phyloP scores from a whole-genome alignment of 2,888 invertebrate genomes.

The Tridacna crocea region DNA sequence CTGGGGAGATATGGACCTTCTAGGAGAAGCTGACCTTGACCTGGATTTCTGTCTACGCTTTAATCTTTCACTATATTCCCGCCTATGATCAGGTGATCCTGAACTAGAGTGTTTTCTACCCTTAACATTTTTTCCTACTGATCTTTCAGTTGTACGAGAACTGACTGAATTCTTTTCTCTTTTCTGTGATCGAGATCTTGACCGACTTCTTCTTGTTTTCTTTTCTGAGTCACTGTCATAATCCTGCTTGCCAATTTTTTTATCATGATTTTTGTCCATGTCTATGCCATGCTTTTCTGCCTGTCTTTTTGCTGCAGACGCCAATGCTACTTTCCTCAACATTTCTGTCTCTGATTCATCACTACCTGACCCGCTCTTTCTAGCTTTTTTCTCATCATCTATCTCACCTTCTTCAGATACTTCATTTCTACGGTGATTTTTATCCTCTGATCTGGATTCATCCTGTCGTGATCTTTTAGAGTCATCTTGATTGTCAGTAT shows the following conservation, averaged over 20 bases:
- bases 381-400: constrained; percentile 39
- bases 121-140: not conserved
- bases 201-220: not conserved
- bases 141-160: not conserved
- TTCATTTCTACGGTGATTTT: constrained; percentile 2
- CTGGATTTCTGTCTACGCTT: constrained; percentile 23
- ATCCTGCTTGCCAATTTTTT: not conserved
- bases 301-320: constrained; percentile 16
- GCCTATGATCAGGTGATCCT: not conserved
- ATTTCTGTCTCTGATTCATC: constrained; percentile 61
- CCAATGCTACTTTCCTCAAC: constrained; percentile 50
- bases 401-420: constrained; percentile 48
- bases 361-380: constrained; percentile 21
- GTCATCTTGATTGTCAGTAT: not conserved
- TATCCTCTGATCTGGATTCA: not conserved
- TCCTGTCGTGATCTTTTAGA: constrained; percentile 5
- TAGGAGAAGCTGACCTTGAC: constrained; percentile 20
- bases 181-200: constrained; percentile 12
- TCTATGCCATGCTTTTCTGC: not conserved
- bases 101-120: constrained; percentile 2
- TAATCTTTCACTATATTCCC: not conserved
- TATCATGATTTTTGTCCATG: not conserved
- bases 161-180: not conserved
- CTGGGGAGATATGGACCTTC: constrained; percentile 28
- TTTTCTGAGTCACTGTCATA: constrained; percentile 4